Evolutionary conservation across 1,140 invertebrate genomes (phyloP), one percentile per base, ranked within the genome.

Genomic region (Brachionus koreanus): DNA sequence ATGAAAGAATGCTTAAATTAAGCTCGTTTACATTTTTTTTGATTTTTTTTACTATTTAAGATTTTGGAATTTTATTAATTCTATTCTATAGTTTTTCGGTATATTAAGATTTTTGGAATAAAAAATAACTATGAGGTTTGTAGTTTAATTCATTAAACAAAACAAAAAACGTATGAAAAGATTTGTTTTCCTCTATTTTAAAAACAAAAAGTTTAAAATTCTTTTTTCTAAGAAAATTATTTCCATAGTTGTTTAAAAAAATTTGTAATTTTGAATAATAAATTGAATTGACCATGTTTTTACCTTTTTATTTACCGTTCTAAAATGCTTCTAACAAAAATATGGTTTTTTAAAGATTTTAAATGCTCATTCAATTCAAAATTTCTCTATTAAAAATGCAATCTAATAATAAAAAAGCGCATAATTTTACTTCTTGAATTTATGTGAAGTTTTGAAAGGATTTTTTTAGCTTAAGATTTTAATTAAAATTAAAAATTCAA

Each of bases 1-100:
- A 37, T 16, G 13, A 37, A 6, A 69, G 35, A 69, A 37, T 69
- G 65, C 65, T 69, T 69, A 69, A 69, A 69, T 69, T 69, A 69
- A 69, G 65, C 65, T 69, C 37, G n/a, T 39, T 37, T 39, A 23
- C 16, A 37, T 69, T 39, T 69, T 69, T 69, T 39, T 69, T 5
- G 2, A 42, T 69, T 37, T 37, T 37, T 37, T 19, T 37, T 39
- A 16, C 6, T 37, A 37, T 69, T 19, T 39, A 69, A 69, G 19
- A 69, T 37, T 39, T 37, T 69, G 16, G 16, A 69, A 37, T 37
- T 69, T 69, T 39, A 39, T 37, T 69, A 37, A 16, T 39, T 69
- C 37, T n/a, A 12, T 46, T 46, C n/a, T 69, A 3, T 69, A 39
- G 12, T 37, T 37, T 69, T 69, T 37, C 37, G 65, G 65, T 69